Conservation (phyloP, 2,113 vertebrate species). For the Tiliqua scincoides region DNA sequence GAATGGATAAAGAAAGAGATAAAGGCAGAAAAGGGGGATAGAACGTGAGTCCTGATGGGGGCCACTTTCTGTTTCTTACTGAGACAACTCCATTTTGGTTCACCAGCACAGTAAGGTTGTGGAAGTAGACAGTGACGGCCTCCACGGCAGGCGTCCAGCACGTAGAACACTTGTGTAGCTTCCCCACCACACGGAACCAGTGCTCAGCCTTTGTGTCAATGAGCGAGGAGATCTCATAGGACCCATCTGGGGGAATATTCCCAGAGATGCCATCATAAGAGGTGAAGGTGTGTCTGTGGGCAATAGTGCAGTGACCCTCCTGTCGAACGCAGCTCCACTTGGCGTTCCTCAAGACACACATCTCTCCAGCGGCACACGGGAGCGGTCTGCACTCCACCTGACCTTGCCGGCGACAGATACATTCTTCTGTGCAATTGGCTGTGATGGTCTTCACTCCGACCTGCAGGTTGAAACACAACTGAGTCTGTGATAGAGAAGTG, state of each 20-base stretch:
- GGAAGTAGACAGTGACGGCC: constrained; percentile 68
- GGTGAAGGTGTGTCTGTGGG: constrained; percentile 36
- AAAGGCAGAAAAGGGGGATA: not conserved
- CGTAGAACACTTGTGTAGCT: constrained; percentile 58
- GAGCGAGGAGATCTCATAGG: constrained; percentile 69
- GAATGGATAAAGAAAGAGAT: not conserved
- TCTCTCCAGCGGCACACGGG: constrained; percentile 19
- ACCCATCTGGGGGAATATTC: constrained; percentile 42
- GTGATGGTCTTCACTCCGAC: not conserved
- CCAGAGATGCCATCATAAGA: constrained; percentile 71
- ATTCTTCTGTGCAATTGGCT: constrained; percentile 9
- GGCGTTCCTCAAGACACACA: constrained; percentile 61
- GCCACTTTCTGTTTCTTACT: constrained; percentile 62
- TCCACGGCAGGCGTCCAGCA: constrained; percentile 17
- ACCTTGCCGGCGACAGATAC: not conserved
- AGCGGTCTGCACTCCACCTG: not conserved
- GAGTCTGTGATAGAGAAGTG: not conserved
- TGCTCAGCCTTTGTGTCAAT: constrained; percentile 44
- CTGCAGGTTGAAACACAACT: constrained; percentile 1
- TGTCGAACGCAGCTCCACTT: constrained; percentile 63
- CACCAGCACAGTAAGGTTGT: constrained; percentile 57
- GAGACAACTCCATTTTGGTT: constrained; percentile 61
- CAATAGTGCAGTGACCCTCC: constrained; percentile 62
- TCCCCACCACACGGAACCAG: constrained; percentile 78
- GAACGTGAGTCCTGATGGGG: not conserved